Evolutionary conservation across 2,888 invertebrate species (phyloP).

Genomic region (Siphonodentalium dalli): DNA sequence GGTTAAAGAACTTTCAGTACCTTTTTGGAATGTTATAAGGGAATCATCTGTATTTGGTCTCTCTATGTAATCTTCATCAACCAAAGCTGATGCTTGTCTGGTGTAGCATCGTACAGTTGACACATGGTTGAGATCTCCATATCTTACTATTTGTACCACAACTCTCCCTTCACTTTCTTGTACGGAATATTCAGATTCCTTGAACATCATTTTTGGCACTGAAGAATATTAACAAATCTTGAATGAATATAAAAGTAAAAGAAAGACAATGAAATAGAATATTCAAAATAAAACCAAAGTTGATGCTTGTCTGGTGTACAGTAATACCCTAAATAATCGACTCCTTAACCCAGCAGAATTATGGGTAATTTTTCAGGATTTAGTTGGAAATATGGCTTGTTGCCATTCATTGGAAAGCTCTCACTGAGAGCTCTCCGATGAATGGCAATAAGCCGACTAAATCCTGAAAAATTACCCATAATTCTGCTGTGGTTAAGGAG

Average conservation of each 20-base stretch:
- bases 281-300: too few relatives aligned
- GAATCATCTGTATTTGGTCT: slow-evolving; percentile 59
- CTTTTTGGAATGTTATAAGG: slow-evolving; percentile 54
- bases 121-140: slow-evolving; percentile 57
- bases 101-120: slow-evolving; percentile 63
- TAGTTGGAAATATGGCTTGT: too few relatives aligned
- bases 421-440: too few relatives aligned
- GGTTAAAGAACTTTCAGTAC: too few relatives aligned
- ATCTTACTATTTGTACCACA: slow-evolving; percentile 48
- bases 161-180: slow-evolving; percentile 57
- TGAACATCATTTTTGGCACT: slow-evolving; percentile 63
- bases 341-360: too few relatives aligned
- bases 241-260: not conserved
- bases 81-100: slow-evolving; percentile 56
- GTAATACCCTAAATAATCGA: too few relatives aligned
- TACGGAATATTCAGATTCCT: slow-evolving; percentile 45
- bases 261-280: not conserved
- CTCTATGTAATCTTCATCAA: slow-evolving; percentile 55
- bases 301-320: too few relatives aligned
- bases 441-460: too few relatives aligned
- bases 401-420: too few relatives aligned
- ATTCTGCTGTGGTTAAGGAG: too few relatives aligned
- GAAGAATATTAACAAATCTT: slow-evolving; percentile 4
- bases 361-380: too few relatives aligned
- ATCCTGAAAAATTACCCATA: too few relatives aligned